phyloP scores from a whole-genome alignment of 2,888 invertebrate species.

The Phyllotreta striolata region DNA sequence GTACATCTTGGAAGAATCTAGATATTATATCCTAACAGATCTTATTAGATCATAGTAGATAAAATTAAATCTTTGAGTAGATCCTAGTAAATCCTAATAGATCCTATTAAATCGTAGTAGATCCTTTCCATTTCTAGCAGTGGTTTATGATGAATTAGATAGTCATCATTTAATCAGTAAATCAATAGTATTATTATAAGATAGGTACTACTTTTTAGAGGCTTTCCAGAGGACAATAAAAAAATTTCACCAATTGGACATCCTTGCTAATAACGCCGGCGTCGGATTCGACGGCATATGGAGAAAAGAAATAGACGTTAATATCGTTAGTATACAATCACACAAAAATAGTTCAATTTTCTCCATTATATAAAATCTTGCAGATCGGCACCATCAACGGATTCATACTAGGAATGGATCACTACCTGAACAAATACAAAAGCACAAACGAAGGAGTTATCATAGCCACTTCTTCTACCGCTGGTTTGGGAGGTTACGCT shows the following conservation, averaged over 20 bases:
- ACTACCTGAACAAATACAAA: conserved; percentile 18
- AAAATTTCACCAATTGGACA: conserved; percentile 72
- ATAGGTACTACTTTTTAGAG: conserved; percentile 64
- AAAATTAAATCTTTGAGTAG: no score
- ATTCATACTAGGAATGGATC: conserved; percentile 13
- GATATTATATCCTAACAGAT: no score
- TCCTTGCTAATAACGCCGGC: conserved; percentile 61
- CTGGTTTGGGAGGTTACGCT: conserved; percentile 13
- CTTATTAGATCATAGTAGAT: no score
- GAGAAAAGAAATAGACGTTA: conserved; percentile 43
- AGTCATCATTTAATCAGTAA: no score
- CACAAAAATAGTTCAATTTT: neutral
- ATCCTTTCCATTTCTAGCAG: no score
- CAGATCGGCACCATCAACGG: conserved; percentile 20
- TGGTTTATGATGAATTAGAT: no score
- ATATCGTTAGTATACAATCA: conserved; percentile 37
- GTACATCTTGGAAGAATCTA: no score
- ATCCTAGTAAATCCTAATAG: no score
- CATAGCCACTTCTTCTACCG: conserved; percentile 6
- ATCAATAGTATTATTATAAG: neutral
- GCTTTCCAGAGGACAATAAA: conserved; percentile 73
- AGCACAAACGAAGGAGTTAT: conserved; percentile 2
- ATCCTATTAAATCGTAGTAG: no score
- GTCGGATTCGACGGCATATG: conserved; percentile 42
- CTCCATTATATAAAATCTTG: neutral